Evolutionary conservation across 2,113 vertebrate genomes (phyloP).

Genomic region (Glaucomys volans): DNA sequence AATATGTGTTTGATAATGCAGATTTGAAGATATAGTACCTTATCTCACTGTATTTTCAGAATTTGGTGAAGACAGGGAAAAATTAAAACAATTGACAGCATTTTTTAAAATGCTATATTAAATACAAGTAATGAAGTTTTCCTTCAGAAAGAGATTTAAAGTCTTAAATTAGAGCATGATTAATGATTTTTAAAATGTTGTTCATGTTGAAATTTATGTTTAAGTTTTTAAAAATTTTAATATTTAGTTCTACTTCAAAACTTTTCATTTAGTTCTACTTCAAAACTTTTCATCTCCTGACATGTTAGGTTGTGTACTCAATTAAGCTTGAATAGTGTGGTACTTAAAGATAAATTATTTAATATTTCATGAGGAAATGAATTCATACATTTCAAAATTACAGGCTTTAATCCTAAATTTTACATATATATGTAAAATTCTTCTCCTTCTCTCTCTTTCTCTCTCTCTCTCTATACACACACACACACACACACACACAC

Average conservation of each 20-base stretch:
- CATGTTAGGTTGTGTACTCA: not conserved
- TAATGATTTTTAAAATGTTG: not conserved
- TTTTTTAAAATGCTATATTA: not conserved
- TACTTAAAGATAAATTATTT: slow-evolving; percentile 34
- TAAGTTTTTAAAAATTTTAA: not conserved
- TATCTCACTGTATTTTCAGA: not conserved
- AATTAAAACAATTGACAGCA: not conserved
- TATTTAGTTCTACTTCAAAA: not conserved
- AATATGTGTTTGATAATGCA: not conserved
- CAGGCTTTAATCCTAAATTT: not conserved
- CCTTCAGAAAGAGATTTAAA: not conserved
- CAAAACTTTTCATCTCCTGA: not conserved
- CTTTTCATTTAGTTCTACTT: not conserved
- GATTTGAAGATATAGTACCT: not conserved
- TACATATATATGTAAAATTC: too few relatives aligned
- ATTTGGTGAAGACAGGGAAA: not conserved
- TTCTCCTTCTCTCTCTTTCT: too few relatives aligned
- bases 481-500: too few relatives aligned
- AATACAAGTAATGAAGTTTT: slow-evolving; percentile 42
- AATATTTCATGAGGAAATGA: not conserved
- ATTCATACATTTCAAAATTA: not conserved
- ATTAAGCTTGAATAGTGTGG: not conserved
- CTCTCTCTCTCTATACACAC: too few relatives aligned
- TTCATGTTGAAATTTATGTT: not conserved
- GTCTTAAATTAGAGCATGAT: not conserved